Evolutionary conservation across 2,113 vertebrate genomes (phyloP).

Genomic region (Camelus dromedarius): DNA sequence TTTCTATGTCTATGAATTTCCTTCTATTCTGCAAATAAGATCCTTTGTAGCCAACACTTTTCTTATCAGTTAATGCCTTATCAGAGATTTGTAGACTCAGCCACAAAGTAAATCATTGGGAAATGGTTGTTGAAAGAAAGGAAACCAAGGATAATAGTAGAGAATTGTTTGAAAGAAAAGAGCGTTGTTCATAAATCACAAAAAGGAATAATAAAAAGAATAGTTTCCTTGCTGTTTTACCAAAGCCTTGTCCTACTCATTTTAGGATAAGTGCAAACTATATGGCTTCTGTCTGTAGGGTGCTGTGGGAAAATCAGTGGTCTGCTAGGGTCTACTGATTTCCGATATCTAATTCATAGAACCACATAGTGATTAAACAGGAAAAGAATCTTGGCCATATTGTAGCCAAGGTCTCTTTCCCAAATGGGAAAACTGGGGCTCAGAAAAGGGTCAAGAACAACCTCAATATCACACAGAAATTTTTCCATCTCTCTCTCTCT

Average conservation of each 20-base stretch:
- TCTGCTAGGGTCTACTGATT: not conserved
- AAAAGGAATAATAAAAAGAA: not conserved
- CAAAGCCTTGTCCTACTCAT: not conserved
- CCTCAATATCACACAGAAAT: not conserved
- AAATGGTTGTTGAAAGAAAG: not conserved
- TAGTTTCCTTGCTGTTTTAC: not conserved
- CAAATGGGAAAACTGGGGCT: not conserved
- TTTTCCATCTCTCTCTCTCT: not conserved
- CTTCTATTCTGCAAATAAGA: too few species aligned
- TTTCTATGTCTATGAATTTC: too few species aligned
- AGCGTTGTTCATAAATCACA: not conserved
- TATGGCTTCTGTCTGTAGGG: not conserved
- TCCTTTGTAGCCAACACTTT: not conserved
- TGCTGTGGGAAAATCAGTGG: not conserved
- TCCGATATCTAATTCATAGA: not conserved
- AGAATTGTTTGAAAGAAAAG: not conserved
- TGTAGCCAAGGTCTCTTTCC: not conserved
- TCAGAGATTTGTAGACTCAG: not conserved
- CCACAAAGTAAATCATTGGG: not conserved
- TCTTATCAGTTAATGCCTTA: constrained; percentile 7
- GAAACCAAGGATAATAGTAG: not conserved
- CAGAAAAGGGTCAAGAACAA: not conserved
- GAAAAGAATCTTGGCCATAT: not conserved
- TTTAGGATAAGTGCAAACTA: not conserved
- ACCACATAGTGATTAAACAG: not conserved